Conservation (phyloP, 2,797 vertebrate genomes). For the Propithecus deckenii region DNA sequence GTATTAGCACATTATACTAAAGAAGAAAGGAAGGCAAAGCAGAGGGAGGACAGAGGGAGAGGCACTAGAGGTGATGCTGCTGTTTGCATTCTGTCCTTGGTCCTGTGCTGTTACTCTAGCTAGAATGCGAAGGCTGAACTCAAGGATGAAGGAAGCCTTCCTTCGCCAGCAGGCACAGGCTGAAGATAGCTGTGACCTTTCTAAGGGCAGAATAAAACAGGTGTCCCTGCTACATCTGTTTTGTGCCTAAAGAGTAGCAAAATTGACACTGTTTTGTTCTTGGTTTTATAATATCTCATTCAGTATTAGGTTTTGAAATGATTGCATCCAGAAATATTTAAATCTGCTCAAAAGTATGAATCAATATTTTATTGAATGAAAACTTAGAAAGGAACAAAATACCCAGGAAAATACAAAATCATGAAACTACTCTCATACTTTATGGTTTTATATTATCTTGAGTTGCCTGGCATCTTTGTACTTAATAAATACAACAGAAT, state of each 20-base stretch:
- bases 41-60: background rate
- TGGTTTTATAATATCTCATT: background rate
- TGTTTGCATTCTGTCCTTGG: background rate
- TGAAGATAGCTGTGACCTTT: background rate
- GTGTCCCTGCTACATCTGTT: background rate
- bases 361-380: background rate
- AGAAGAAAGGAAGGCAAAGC: background rate
- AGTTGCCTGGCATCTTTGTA: background rate
- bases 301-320: conserved; percentile 1
- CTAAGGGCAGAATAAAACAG: background rate
- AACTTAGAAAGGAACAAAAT: background rate
- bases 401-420: background rate
- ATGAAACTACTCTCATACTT: background rate
- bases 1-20: background rate
- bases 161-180: background rate
- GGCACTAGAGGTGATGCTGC: background rate
- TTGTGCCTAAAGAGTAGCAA: background rate
- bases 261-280: background rate
- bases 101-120: background rate
- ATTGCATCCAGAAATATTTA: background rate
- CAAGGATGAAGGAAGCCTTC: background rate
- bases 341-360: background rate
- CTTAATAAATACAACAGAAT: background rate
- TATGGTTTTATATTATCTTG: background rate
- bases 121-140: background rate